Evolutionary conservation across 2,113 vertebrate genomes (phyloP), one percentile per base, ranked within the genome.

Genomic region (Laticauda colubrina): DNA sequence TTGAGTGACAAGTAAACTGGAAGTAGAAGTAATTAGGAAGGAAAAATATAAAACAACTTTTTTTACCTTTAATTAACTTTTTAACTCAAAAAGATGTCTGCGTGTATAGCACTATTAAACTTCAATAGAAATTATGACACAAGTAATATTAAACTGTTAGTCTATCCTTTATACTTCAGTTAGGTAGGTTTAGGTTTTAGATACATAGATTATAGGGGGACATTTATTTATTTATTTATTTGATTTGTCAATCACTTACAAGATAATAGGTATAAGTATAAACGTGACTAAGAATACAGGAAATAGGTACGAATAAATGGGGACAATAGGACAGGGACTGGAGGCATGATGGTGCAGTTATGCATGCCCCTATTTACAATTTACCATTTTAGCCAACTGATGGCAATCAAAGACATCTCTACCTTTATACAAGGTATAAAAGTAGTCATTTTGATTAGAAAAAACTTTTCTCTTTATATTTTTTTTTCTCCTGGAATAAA

Each of bases 401-500:
- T 54, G 23, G 21, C 51, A 89, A 55, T n/a, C 5, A 29, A 94
- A 95, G 34, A 12, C 0, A 14, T 93, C 91, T 92, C 64, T 94
- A 57, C 85, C 87, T 96, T 95, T 95, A 87, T 93, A 95, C 94
- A 94, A 87, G 45, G 55, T 61, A 94, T 85, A 92, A 48, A 96
- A 91, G 88, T 0, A 0, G 87, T 89, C 4, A 89, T 85, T n/a
- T 43, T 34, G 95, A 94, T 26, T 85, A 24, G 24, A 89, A 39
- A 93, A 94, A 24, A 94, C 92, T 93, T 95, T 96, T 96, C 92
- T 93, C 95, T 95, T 95, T 88, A 56, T 61, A 8, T 26, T 59
- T 94, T 57, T 0, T 95, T 96, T 96, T 94, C 34, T 95, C 94
- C 89, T 94, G 91, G 94, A 96, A 96, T 94, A 95, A 95, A 96